These are phyloP conservation scores for Laticauda colubrina DNA, from an alignment of 2,113 vertebrate genomes.

Conservation along the genomic window DNA sequence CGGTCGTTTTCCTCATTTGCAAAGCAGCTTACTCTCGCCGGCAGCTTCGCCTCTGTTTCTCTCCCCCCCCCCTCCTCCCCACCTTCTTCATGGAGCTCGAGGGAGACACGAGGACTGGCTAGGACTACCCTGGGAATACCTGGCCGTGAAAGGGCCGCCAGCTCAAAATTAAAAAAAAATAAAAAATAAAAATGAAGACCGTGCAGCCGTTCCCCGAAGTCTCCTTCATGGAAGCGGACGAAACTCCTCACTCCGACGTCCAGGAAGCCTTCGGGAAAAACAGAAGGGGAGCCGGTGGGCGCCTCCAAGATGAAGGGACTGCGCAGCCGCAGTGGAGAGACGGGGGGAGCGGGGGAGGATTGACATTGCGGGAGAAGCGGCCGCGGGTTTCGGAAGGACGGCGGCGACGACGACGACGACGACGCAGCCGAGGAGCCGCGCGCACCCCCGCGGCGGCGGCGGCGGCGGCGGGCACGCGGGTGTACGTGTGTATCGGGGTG, in stretches of 20 bases:
- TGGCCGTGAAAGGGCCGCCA: neutral
- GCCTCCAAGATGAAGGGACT: too few relatives aligned
- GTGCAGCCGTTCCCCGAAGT: neutral
- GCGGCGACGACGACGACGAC: neutral
- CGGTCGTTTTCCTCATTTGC: neutral
- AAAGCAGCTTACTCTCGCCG: neutral
- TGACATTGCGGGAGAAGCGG: neutral
- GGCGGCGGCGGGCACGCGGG: neutral
- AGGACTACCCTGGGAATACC: neutral
- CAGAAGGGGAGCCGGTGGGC: too few relatives aligned
- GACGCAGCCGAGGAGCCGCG: neutral
- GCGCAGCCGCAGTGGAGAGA: conserved; percentile 5
- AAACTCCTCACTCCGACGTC: neutral
- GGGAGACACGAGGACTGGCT: neutral
- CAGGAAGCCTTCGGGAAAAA: neutral
- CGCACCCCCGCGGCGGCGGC: neutral
- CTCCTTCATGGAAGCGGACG: neutral
- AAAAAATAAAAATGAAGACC: neutral
- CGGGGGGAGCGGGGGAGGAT: neutral
- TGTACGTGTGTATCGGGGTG: neutral
- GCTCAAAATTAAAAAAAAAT: neutral
- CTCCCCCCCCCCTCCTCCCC: neutral
- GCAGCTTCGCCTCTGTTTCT: neutral
- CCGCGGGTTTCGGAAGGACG: neutral
- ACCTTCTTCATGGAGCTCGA: neutral